Base-by-base conservation (phyloP, 2,113 vertebrate species). In the Tachuris rubrigastra region DNA sequence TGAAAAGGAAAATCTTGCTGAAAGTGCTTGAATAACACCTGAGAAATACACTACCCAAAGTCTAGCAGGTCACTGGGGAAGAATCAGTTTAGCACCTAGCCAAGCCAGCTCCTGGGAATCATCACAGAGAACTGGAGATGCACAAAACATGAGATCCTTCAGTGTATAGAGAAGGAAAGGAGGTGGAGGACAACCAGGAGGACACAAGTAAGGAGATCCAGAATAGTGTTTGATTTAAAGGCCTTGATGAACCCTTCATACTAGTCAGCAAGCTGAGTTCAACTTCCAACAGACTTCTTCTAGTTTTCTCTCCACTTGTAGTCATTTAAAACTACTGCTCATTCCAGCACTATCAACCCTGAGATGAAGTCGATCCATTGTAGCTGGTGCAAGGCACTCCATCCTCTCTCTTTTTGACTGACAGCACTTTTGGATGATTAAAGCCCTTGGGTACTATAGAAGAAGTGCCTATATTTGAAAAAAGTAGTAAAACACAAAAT, bases 291-390 rank as follows among this genome's bases (percentile, higher is more conserved):
- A 5, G 20, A 19, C 20, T 60, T 56, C 31, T 74, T 7, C 2
- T 24, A 3, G 20, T 91, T 78, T 85, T 59, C 24, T 11, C 39
- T 71, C 9, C 22, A 31, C 17, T 91, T 79, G 18, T 7, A 37
- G 22, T 69, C 11, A 31, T 85, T 89, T 52, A 60, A 72, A 92
- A 78, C 33, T 56, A 39, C 30, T 50, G 0, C n/a, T 91, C 5
- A 0, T 93, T 81, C 63, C 56, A 71, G 33, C 37, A 41, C 3
- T 46, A 28, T 72, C 0, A 1, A 49, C 41, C 25, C n/a, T 22
- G 53, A 37, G 35, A 53, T 65, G n/a, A 73, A 65, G 89, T 81
- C 75, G 10, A 53, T 87, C 31, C 87, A 3, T 24, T 76, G 30
- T n/a, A 84, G 37, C 31, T 67, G 12, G 6, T 66, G 27, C n/a